phyloP scores from a whole-genome alignment of 2,888 invertebrate genomes.

The Cabera pusaria region DNA sequence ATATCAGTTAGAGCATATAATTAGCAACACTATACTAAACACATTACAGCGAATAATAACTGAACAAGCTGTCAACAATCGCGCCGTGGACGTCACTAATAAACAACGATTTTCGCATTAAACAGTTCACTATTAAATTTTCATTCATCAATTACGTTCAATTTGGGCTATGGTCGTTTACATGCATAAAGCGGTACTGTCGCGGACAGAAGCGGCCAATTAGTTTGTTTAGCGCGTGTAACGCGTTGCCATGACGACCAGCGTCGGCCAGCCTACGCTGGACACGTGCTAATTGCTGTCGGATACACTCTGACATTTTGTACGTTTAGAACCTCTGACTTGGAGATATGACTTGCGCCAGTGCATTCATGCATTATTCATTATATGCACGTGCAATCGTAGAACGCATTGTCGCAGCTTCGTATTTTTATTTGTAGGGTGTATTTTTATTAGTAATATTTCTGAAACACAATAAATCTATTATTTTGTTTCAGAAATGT shows the following conservation, averaged over 20 bases:
- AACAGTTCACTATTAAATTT: slow-evolving; percentile 38
- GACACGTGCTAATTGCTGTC: slow-evolving; percentile 66
- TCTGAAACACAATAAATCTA: no score
- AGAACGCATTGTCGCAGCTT: slow-evolving; percentile 5
- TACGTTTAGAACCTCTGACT: slow-evolving; percentile 60
- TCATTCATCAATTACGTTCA: slow-evolving; percentile 44
- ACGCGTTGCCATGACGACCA: slow-evolving; percentile 59
- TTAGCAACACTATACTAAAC: no score
- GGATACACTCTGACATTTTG: slow-evolving; percentile 57
- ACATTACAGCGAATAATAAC: no score
- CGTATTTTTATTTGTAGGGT: no score
- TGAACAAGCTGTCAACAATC: slow-evolving; percentile 32
- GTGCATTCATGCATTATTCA: no score
- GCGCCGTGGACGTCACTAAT: slow-evolving; percentile 34
- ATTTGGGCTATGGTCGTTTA: slow-evolving; percentile 37
- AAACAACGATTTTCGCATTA: slow-evolving; percentile 28
- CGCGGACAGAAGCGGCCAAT: slow-evolving; percentile 61
- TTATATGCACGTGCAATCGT: slow-evolving; percentile 18
- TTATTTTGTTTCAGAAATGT: no score
- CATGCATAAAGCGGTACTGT: slow-evolving; percentile 48
- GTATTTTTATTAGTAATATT: no score
- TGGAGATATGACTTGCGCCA: slow-evolving; percentile 28
- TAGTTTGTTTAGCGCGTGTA: slow-evolving; percentile 69
- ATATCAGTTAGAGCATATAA: slow-evolving; percentile 2
- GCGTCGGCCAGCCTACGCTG: slow-evolving; percentile 40